A percentile compares a stretch with the other conserved stretches of the same genome.
phyloP scores from a whole-genome alignment of 2,888 invertebrate species.

The Idaea dimidiata region DNA sequence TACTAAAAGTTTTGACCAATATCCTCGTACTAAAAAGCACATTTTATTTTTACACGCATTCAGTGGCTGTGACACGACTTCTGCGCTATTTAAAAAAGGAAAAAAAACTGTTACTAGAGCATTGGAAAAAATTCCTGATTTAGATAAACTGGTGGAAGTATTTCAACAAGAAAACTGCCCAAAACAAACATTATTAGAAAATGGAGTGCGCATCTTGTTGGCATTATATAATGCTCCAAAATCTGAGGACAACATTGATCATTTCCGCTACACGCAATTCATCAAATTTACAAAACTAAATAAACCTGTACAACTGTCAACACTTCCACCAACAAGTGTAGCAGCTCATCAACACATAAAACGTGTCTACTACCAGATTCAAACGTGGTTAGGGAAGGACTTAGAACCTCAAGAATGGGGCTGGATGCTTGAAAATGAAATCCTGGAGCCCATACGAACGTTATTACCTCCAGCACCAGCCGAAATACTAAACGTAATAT shows the following conservation, averaged over 20 bases:
- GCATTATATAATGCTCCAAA: conserved; percentile 47
- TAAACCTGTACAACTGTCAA: conserved; percentile 44
- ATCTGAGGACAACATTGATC: conserved; percentile 30
- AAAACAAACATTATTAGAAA: conserved; percentile 35
- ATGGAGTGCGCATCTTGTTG: conserved; percentile 35
- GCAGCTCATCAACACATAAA: conserved; percentile 42
- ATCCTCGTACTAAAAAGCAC: conserved; percentile 35
- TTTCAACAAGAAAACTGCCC: conserved; percentile 46
- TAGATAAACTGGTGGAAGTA: conserved; percentile 30
- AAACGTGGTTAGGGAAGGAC: conserved; percentile 36
- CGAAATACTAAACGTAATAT: conserved; percentile 30
- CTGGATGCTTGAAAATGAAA: conserved; percentile 35
- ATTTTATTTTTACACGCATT: conserved; percentile 35
- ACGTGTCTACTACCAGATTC: conserved; percentile 33
- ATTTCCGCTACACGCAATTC: conserved; percentile 31
- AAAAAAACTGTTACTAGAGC: conserved; percentile 34
- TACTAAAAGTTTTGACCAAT: conserved; percentile 42
- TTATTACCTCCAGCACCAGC: conserved; percentile 30
- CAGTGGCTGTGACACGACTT: conserved; percentile 36
- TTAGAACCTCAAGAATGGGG: conserved; percentile 36
- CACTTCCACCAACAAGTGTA: conserved; percentile 41
- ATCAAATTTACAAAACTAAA: conserved; percentile 39
- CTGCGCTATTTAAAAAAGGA: conserved; percentile 34
- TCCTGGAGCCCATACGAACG: conserved; percentile 39
- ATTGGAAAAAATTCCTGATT: conserved; percentile 31